These are phyloP conservation scores for Epiblema foenella DNA, from an alignment of 2,888 invertebrate genomes.

Conservation along the genomic window DNA sequence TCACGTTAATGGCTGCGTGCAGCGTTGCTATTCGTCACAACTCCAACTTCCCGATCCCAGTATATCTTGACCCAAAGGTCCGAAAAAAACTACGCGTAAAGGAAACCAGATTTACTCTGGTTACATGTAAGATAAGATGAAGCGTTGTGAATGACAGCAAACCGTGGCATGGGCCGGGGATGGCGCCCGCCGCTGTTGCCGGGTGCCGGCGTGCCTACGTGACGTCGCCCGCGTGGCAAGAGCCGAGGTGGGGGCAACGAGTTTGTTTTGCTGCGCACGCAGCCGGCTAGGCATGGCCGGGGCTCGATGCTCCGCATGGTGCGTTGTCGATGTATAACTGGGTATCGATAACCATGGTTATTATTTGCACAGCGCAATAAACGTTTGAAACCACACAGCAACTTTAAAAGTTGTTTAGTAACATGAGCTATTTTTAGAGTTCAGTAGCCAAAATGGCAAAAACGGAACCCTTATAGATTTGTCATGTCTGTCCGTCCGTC, in stretches of 20 bases:
- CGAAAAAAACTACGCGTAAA: background rate
- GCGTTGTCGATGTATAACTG: conserved; percentile 51
- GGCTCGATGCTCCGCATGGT: conserved; percentile 47
- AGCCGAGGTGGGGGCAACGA: conserved; percentile 60
- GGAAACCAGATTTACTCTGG: background rate
- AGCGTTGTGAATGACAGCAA: too few species aligned
- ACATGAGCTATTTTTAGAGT: too few species aligned
- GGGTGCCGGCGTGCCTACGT: conserved; percentile 77
- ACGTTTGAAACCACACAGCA: too few species aligned
- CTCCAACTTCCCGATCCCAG: too few species aligned
- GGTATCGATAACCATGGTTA: too few species aligned
- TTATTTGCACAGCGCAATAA: too few species aligned
- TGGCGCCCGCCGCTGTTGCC: conserved; percentile 11
- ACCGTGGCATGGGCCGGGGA: background rate
- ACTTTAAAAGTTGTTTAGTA: too few species aligned
- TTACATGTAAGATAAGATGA: background rate
- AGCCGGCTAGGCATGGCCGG: conserved; percentile 48
- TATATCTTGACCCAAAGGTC: background rate
- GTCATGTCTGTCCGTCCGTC: too few species aligned
- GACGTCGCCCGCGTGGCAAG: conserved; percentile 78
- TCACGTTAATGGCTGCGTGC: conserved; percentile 11
- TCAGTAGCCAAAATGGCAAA: too few species aligned
- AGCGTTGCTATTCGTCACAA: background rate
- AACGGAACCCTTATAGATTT: too few species aligned
- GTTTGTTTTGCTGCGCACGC: conserved; percentile 76